phyloP scores from a whole-genome alignment of 2,888 invertebrate genomes.

The Cecidostiba fungosa region DNA sequence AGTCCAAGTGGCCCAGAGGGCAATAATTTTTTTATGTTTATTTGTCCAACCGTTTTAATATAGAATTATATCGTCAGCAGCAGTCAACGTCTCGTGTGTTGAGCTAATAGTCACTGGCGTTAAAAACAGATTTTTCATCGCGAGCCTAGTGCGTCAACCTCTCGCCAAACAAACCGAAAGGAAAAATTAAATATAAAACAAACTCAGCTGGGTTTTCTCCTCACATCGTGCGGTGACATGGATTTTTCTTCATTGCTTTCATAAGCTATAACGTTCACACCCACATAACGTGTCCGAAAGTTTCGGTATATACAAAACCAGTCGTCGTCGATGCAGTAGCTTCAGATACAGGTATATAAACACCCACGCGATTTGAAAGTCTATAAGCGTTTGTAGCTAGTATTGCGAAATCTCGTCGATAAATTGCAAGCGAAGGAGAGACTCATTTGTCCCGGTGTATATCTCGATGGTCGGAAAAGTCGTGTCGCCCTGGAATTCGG shows the following conservation, averaged over 20 bases:
- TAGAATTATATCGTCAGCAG: neutral
- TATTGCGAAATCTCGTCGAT: constrained; percentile 49
- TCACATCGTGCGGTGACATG: neutral
- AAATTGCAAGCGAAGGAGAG: constrained; percentile 53
- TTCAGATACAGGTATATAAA: neutral
- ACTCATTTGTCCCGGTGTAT: constrained; percentile 14
- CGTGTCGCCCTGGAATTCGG: constrained; percentile 44
- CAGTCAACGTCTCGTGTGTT: neutral
- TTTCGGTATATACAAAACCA: neutral
- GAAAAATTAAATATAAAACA: constrained; percentile 1
- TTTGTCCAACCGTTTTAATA: constrained; percentile 14
- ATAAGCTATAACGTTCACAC: neutral
- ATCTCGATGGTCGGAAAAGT: constrained; percentile 29
- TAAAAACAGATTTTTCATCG: constrained; percentile 5
- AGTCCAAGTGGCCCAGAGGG: neutral
- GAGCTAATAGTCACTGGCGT: neutral
- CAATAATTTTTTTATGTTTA: constrained; percentile 26
- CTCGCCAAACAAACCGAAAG: neutral
- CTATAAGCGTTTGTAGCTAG: constrained; percentile 11
- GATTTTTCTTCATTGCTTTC: neutral
- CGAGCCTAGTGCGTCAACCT: neutral
- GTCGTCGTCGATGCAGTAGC: no score
- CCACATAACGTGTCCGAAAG: constrained; percentile 4
- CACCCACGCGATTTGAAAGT: constrained; percentile 49
- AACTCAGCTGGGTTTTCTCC: neutral